Percentiles rank a stretch among this genome's conserved stretches.
Evolutionary conservation across 2,888 invertebrate genomes (phyloP).

Genomic region (Luperina nickerlii): DNA sequence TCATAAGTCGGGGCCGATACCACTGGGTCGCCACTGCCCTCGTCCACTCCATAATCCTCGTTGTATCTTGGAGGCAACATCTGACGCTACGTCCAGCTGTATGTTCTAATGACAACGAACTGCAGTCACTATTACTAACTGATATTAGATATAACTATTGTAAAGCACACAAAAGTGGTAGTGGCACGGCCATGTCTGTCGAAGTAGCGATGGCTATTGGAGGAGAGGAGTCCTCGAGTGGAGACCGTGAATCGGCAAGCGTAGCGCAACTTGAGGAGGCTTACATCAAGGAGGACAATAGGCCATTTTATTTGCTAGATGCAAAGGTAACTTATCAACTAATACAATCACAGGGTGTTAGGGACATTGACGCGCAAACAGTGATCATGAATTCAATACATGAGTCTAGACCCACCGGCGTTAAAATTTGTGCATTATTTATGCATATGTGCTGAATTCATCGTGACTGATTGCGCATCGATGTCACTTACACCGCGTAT

Average conservation of each 20-base stretch:
- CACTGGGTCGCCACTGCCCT: too few relatives aligned
- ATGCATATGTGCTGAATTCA: not conserved
- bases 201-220: not conserved
- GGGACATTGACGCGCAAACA: not conserved
- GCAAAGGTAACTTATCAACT: not conserved
- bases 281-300: not conserved
- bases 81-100: not conserved
- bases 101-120: not conserved
- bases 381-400: not conserved
- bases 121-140: not conserved
- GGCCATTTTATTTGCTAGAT: not conserved
- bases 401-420: too few relatives aligned
- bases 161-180: not conserved
- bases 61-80: not conserved
- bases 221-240: too few relatives aligned
- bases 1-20: too few relatives aligned
- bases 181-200: not conserved
- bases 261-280: rapidly evolving
- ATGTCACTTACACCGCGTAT: not conserved
- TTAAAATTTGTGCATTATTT: too few relatives aligned
- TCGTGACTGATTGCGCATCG: not conserved
- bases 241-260: not conserved
- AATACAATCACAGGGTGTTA: not conserved
- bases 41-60: too few relatives aligned
- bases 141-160: not conserved